Evolutionary conservation across 1,140 invertebrate genomes (phyloP).

Genomic region (Listronotus oregonensis): DNA sequence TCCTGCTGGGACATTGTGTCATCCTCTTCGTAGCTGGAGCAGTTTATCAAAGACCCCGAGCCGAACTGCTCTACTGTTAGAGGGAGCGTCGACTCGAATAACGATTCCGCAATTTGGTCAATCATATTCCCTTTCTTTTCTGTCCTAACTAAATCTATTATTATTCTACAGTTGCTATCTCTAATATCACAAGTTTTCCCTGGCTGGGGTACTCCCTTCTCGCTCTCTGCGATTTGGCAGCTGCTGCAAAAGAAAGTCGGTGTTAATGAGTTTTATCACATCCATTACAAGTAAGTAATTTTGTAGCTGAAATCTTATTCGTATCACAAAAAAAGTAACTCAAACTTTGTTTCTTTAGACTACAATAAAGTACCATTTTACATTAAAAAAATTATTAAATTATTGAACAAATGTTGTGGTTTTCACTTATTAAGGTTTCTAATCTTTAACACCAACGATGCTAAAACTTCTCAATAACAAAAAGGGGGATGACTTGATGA

Average conservation of each 20-base stretch:
- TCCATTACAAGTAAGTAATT: too few relatives aligned
- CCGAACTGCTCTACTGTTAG: slow-evolving; percentile 17
- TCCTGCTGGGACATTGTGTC: not conserved
- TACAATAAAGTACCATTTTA: too few relatives aligned
- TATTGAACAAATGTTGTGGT: too few relatives aligned
- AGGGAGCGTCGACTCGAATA: slow-evolving; percentile 26
- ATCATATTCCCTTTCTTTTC: slow-evolving; percentile 9
- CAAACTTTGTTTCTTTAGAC: too few relatives aligned
- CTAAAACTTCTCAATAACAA: too few relatives aligned
- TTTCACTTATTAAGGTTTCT: too few relatives aligned
- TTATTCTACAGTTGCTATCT: slow-evolving; percentile 25
- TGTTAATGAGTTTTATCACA: too few relatives aligned
- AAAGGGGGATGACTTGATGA: too few relatives aligned
- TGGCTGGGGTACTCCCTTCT: slow-evolving; percentile 48
- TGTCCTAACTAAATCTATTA: slow-evolving; percentile 13
- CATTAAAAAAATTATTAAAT: too few relatives aligned
- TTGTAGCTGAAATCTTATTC: too few relatives aligned
- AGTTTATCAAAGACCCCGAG: slow-evolving; percentile 5
- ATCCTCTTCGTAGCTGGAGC: not conserved
- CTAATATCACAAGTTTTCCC: slow-evolving; percentile 56
- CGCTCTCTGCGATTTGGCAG: slow-evolving; percentile 41
- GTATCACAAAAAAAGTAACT: too few relatives aligned
- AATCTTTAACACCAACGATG: too few relatives aligned
- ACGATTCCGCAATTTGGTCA: slow-evolving; percentile 22
- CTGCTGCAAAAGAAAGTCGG: slow-evolving; percentile 49